Evolutionary conservation across 2,113 vertebrate genomes (phyloP).

Genomic region (Diglossa brunneiventris): DNA sequence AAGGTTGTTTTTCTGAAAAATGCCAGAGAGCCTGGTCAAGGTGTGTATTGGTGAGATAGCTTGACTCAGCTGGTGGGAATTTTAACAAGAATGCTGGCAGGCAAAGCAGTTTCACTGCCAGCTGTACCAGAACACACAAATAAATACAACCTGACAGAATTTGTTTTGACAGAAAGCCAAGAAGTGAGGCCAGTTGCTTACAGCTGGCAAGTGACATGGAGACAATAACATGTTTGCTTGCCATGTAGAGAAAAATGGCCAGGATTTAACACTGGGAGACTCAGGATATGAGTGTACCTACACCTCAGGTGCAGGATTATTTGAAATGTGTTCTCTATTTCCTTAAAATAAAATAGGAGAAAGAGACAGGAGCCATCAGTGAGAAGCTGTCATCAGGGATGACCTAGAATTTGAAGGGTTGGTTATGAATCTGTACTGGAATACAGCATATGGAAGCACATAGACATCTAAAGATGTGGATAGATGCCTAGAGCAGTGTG

Average conservation of each 20-base stretch:
- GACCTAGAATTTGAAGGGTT: background rate
- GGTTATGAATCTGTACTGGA: background rate
- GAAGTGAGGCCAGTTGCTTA: background rate
- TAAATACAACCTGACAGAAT: constrained; percentile 15
- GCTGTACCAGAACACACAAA: background rate
- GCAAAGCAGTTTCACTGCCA: background rate
- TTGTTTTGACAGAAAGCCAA: constrained; percentile 10
- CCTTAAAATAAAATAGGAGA: background rate
- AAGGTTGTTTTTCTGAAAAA: background rate
- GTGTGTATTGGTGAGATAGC: background rate
- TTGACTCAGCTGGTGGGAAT: background rate
- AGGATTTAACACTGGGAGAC: background rate
- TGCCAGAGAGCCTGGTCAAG: background rate
- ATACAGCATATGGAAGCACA: background rate
- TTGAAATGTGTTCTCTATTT: background rate
- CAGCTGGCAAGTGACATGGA: background rate
- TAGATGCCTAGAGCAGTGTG: background rate
- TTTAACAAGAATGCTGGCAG: background rate
- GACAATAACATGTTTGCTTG: background rate
- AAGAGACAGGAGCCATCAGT: background rate
- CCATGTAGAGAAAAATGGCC: background rate
- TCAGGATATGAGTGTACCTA: background rate
- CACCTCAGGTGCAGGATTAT: background rate
- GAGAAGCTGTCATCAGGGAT: background rate
- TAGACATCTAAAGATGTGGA: background rate